Percentiles rank a stretch among this genome's conserved stretches.
Evolutionary conservation across 2,888 invertebrate genomes (phyloP).

Genomic region (Pammene fasciana): DNA sequence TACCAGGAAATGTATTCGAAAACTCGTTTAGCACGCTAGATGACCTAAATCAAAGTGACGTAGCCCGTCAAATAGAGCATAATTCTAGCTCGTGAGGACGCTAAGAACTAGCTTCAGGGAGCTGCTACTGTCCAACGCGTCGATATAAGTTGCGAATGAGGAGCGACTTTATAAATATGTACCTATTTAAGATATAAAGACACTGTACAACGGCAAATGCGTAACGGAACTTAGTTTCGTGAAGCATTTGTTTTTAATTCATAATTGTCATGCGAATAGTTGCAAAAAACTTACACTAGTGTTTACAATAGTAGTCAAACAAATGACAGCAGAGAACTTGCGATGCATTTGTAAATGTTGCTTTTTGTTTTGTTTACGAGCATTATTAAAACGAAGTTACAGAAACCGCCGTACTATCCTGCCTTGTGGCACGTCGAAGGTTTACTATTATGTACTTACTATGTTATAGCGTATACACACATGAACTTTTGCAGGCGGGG

Average conservation of each 20-base stretch:
- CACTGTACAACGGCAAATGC: no score
- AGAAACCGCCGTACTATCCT: conserved; percentile 17
- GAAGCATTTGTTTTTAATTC: no score
- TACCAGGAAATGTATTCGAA: conserved; percentile 5
- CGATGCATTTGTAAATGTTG: no score
- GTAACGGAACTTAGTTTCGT: no score
- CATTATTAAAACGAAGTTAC: neutral
- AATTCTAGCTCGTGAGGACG: conserved; percentile 63
- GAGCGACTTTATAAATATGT: conserved; percentile 29
- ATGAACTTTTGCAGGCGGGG: conserved; percentile 73
- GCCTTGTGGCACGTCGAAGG: conserved; percentile 44
- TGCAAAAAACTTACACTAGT: no score
- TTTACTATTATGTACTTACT: conserved; percentile 63
- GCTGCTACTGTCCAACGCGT: conserved; percentile 63
- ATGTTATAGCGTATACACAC: conserved; percentile 66
- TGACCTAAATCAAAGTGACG: conserved; percentile 44
- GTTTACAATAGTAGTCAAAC: no score
- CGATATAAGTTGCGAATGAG: conserved; percentile 42
- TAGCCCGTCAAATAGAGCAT: conserved; percentile 62
- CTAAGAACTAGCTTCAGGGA: conserved; percentile 66
- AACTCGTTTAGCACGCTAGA: conserved; percentile 21
- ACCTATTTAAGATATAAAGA: no score
- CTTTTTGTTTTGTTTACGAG: no score
- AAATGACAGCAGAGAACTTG: no score
- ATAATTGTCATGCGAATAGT: no score